Percentiles rank a stretch among this genome's conserved stretches.
These are phyloP conservation scores for Tetrax tetrax DNA, from an alignment of 2,113 vertebrate species.

Conservation along the genomic window DNA sequence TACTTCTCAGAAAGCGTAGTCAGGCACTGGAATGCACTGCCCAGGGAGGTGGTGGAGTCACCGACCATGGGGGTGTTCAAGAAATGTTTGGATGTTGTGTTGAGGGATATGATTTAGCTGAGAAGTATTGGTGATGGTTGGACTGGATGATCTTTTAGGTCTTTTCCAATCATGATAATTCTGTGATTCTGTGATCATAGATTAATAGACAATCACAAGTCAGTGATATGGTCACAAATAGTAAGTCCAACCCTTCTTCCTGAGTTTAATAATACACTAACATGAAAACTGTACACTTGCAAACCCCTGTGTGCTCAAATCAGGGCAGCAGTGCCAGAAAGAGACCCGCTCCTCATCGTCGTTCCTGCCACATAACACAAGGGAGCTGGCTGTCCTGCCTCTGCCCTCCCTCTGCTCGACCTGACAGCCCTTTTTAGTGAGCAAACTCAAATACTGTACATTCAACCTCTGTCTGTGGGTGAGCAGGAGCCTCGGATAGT, in stretches of 20 bases:
- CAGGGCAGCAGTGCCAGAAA: background rate
- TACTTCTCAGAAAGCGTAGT: too few species aligned
- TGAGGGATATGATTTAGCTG: too few species aligned
- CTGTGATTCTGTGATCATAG: too few species aligned
- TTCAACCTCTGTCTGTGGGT: background rate
- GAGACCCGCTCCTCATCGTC: background rate
- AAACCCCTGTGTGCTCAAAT: background rate
- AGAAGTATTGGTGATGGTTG: too few species aligned
- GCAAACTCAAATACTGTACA: background rate
- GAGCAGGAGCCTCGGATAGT: background rate
- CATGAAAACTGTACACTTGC: background rate
- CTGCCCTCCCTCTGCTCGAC: background rate
- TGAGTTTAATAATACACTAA: background rate
- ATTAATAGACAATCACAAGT: background rate
- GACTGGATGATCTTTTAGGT: too few species aligned
- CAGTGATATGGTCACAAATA: background rate
- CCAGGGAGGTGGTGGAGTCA: too few species aligned
- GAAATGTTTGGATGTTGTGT: too few species aligned
- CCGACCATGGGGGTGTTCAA: too few species aligned
- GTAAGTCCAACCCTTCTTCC: background rate
- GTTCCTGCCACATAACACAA: background rate
- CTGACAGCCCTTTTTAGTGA: background rate
- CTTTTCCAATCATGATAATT: too few species aligned
- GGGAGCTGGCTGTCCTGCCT: background rate
- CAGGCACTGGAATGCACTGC: too few species aligned